Evolutionary conservation across 2,888 invertebrate species (phyloP).

Genomic region (Harpalus rubripes): DNA sequence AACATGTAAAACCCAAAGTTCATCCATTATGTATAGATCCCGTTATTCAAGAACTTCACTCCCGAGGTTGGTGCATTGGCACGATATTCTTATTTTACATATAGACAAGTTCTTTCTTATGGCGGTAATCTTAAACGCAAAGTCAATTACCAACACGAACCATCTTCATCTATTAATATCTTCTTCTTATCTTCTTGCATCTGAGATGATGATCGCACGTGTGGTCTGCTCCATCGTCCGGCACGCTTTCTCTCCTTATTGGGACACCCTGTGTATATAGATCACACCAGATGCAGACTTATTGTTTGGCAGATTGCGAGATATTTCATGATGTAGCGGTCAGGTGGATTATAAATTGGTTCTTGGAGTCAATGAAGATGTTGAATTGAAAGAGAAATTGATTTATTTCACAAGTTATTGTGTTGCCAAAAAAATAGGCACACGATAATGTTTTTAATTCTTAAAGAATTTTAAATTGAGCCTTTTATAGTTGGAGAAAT

Average conservation of each 20-base stretch:
- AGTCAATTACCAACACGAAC: conserved; percentile 14
- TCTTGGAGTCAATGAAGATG: no score
- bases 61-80: not conserved
- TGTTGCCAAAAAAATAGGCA: no score
- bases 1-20: no score
- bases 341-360: conserved; percentile 1
- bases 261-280: conserved; percentile 52
- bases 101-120: not conserved
- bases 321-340: not conserved
- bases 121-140: not conserved
- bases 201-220: conserved; percentile 11
- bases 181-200: not conserved
- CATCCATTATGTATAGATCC: no score
- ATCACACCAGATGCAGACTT: not conserved
- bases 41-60: no score
- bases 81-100: not conserved
- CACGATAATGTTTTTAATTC: no score
- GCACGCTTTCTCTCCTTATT: conserved; percentile 57
- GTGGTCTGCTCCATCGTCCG: conserved; percentile 38
- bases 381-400: no score
- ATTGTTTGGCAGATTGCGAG: conserved; percentile 5
- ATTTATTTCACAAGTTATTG: no score
- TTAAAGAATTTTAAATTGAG: no score
- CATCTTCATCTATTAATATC: conserved; percentile 12
- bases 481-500: not conserved